phyloP scores from a whole-genome alignment of 2,797 vertebrate species.

The Strix occidentalis region DNA sequence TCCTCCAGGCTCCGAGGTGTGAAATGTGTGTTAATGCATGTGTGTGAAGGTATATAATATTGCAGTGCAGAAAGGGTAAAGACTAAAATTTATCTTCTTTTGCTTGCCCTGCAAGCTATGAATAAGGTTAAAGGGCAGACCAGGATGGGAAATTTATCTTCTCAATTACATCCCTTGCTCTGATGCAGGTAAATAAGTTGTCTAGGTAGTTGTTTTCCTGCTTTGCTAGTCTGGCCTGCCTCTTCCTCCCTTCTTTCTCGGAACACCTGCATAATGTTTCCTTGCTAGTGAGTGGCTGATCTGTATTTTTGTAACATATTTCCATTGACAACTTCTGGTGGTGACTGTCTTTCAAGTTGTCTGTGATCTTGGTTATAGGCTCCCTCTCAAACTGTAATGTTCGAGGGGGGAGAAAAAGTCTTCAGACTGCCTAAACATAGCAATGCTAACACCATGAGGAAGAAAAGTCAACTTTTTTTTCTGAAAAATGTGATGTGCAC shows the following conservation, averaged over 20 bases:
- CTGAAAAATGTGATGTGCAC: not conserved
- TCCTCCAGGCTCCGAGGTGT: not conserved
- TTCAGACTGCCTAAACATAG: too few species aligned
- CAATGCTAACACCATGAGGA: not conserved
- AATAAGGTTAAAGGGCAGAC: not conserved
- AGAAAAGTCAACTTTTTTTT: not conserved
- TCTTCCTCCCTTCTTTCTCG: not conserved
- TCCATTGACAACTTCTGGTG: not conserved
- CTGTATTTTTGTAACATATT: not conserved
- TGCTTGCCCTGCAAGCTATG: not conserved
- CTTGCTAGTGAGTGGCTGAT: not conserved
- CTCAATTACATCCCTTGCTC: not conserved
- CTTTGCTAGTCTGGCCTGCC: not conserved
- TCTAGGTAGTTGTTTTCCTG: not conserved
- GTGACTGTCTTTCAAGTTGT: not conserved
- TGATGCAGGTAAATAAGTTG: not conserved
- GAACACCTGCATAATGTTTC: not conserved
- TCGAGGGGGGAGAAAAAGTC: fast-evolving
- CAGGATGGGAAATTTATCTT: not conserved
- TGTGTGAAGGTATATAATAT: not conserved
- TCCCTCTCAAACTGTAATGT: not conserved
- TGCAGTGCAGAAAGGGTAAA: not conserved
- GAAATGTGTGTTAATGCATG: not conserved
- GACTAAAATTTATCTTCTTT: not conserved
- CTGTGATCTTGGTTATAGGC: not conserved